Percentiles rank a stretch among this genome's conserved stretches.
phyloP scores from a whole-genome alignment of 2,888 invertebrate genomes.

The Synergus laeviventris region DNA sequence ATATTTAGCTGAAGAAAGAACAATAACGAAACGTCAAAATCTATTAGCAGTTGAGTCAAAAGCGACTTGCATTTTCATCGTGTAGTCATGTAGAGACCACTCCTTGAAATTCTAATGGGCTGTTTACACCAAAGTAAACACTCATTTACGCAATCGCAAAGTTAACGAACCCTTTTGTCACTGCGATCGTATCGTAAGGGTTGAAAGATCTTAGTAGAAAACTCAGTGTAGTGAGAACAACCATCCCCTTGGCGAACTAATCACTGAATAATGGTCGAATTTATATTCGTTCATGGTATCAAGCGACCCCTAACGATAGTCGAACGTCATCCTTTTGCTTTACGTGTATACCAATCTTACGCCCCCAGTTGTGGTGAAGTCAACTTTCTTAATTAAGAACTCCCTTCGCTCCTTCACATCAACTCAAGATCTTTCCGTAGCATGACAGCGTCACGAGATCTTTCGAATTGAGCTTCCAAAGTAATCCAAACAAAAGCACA shows the following conservation, averaged over 20 bases:
- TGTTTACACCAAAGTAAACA: constrained; percentile 37
- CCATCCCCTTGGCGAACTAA: constrained; percentile 56
- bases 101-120: constrained; percentile 22
- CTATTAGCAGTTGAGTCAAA: not conserved
- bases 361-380: constrained; percentile 54
- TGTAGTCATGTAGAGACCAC: not conserved
- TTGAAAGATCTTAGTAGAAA: constrained; percentile 40
- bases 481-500: not conserved
- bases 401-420: constrained; percentile 46
- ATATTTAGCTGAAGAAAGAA: not conserved
- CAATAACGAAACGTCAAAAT: constrained; percentile 1
- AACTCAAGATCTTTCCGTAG: constrained; percentile 22
- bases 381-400: constrained; percentile 67
- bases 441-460: constrained; percentile 26
- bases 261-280: constrained; percentile 67
- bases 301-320: constrained; percentile 49
- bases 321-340: constrained; percentile 54
- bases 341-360: constrained; percentile 50
- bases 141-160: constrained; percentile 42
- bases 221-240: constrained; percentile 35
- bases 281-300: constrained; percentile 64
- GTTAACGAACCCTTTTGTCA: constrained; percentile 32
- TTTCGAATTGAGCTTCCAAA: constrained; percentile 8
- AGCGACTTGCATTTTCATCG: not conserved
- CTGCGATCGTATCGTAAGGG: constrained; percentile 30